phyloP scores from a whole-genome alignment of 2,797 vertebrate genomes.

The Pantherophis vulpinus region DNA sequence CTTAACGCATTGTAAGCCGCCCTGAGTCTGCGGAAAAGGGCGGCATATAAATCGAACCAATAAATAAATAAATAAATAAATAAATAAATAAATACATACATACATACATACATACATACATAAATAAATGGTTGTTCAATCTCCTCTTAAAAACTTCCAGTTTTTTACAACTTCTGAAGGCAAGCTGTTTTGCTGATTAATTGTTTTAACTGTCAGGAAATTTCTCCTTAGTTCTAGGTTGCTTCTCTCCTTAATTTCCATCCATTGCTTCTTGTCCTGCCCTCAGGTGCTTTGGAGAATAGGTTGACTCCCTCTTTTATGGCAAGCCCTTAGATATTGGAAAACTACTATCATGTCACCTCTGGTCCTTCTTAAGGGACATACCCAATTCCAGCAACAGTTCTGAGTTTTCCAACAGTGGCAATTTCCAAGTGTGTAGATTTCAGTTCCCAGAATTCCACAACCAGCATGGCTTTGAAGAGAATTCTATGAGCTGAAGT shows the following conservation, averaged over 20 bases:
- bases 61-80: neutral
- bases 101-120: too few species aligned
- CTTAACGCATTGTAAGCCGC: too few species aligned
- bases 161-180: neutral
- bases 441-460: neutral
- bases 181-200: neutral
- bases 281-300: neutral
- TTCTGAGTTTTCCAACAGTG: neutral
- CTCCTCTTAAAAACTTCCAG: neutral
- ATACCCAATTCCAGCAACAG: neutral
- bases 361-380: neutral
- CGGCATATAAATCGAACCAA: too few species aligned
- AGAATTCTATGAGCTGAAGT: neutral
- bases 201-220: neutral
- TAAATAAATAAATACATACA: too few species aligned
- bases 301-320: neutral
- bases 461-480: neutral
- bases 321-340: neutral
- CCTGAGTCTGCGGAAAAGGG: too few species aligned
- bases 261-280: neutral
- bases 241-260: neutral
- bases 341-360: neutral
- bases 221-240: neutral
- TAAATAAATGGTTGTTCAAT: neutral
- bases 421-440: neutral